Percentiles rank a stretch among this genome's conserved stretches.
Conservation (phyloP, 2,113 vertebrate species). For the Sula dactylatra region DNA sequence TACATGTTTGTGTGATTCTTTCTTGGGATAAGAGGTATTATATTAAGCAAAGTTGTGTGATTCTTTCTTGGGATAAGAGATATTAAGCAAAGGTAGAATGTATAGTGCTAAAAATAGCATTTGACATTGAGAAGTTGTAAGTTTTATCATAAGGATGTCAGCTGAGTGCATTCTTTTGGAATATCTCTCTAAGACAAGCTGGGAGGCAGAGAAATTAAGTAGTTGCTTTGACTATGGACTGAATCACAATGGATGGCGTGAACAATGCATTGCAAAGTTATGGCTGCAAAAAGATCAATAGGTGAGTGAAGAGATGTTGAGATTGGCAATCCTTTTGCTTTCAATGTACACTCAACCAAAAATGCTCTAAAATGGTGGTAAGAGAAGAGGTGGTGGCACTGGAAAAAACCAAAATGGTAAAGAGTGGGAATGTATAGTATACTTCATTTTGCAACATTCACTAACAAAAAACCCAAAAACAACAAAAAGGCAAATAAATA, state of each 20-base stretch:
- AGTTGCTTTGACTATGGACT: neutral
- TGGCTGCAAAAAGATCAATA: neutral
- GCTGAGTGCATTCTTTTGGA: neutral
- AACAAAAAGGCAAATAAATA: neutral
- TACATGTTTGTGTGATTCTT: neutral
- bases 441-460: neutral
- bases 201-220: neutral
- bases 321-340: neutral
- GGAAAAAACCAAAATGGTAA: neutral
- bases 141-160: neutral
- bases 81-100: neutral
- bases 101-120: neutral
- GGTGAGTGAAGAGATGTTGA: neutral
- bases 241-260: neutral
- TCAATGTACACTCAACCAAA: fast-evolving
- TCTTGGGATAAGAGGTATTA: neutral
- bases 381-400: neutral
- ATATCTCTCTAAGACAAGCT: neutral
- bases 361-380: neutral
- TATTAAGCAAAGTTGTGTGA: neutral
- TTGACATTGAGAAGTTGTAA: neutral
- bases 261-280: neutral
- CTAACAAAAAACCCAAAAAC: neutral
- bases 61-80: neutral
- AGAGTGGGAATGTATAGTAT: neutral